phyloP scores from a whole-genome alignment of 2,888 invertebrate genomes.

The Parnassius mnemosyne region DNA sequence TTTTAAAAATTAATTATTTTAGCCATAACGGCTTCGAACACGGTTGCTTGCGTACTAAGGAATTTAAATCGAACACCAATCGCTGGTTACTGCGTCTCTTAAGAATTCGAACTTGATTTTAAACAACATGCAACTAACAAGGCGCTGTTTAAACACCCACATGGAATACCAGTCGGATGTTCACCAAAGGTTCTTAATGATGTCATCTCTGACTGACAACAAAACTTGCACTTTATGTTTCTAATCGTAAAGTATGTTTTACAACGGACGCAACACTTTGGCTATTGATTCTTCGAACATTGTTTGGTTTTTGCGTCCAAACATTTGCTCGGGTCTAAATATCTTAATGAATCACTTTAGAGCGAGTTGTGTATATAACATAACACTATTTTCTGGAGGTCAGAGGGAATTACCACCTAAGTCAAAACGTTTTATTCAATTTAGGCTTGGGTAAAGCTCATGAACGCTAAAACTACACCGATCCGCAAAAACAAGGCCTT shows the following conservation, averaged over 20 bases:
- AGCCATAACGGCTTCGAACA: no score
- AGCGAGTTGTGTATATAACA: neutral
- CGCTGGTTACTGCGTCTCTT: no score
- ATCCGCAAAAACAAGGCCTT: no score
- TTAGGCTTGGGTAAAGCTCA: no score
- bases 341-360: constrained; percentile 2
- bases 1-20: no score
- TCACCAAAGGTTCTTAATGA: constrained; percentile 15
- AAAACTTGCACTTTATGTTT: neutral
- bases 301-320: neutral
- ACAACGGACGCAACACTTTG: neutral
- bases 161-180: constrained; percentile 19
- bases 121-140: neutral
- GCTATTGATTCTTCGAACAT: neutral
- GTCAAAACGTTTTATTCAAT: no score
- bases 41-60: no score
- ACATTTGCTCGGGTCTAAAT: neutral
- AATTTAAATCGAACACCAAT: no score
- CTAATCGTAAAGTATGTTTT: neutral
- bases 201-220: constrained; percentile 12
- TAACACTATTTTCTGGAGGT: no score
- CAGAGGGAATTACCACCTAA: no score
- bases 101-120: neutral
- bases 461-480: no score
- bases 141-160: constrained; percentile 15